phyloP scores from a whole-genome alignment of 2,888 invertebrate genomes.

The Trichacis sp. region DNA sequence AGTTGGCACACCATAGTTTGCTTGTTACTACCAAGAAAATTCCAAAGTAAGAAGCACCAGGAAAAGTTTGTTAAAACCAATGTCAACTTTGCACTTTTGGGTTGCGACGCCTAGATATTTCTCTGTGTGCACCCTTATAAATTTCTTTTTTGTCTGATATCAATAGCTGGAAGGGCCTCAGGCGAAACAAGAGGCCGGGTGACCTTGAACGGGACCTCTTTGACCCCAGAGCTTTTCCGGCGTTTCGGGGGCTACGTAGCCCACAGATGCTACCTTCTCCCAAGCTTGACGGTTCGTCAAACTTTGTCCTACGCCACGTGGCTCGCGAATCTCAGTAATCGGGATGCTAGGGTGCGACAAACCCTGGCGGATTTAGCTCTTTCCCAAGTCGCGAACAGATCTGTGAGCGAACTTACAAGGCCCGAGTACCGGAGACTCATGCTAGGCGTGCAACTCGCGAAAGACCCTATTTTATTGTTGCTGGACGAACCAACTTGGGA shows the following conservation, averaged over 20 bases:
- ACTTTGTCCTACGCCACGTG: constrained; percentile 82
- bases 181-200: constrained; percentile 90
- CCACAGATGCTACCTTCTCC: constrained; percentile 86
- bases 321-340: constrained; percentile 62
- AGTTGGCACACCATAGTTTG: too few species aligned
- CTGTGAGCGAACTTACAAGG: constrained; percentile 85
- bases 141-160: neutral
- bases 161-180: constrained; percentile 75
- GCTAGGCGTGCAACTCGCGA: constrained; percentile 91
- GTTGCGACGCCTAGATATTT: too few species aligned
- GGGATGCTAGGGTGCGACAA: constrained; percentile 85
- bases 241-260: constrained; percentile 90
- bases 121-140: neutral
- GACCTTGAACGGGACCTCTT: constrained; percentile 86
- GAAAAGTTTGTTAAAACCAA: too few species aligned
- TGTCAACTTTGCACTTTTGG: too few species aligned
- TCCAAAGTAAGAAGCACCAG: too few species aligned
- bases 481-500: constrained; percentile 96
- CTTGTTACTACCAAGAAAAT: too few species aligned
- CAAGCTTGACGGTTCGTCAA: constrained; percentile 89
- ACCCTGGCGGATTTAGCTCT: constrained; percentile 94
- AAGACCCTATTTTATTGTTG: constrained; percentile 91
- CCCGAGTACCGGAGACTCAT: constrained; percentile 91
- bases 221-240: constrained; percentile 85
- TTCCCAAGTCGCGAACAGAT: constrained; percentile 88